Percentiles rank a stretch among this genome's conserved stretches.
Conservation (phyloP, 2,797 vertebrate genomes). For the Lutjanus argentimaculatus region DNA sequence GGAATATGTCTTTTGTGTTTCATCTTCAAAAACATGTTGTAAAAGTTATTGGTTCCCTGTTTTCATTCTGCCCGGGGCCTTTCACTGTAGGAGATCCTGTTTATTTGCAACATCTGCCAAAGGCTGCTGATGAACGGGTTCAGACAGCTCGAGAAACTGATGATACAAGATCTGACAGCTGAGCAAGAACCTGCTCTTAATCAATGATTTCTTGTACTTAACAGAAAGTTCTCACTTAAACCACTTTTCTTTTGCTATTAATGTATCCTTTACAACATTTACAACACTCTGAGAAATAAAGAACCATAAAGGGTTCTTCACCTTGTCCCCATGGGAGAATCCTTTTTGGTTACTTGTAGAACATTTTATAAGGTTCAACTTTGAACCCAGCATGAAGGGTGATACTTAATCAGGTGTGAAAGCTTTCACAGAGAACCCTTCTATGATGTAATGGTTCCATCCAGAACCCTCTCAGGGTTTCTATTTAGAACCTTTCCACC, state of each 20-base stretch:
- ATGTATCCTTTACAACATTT: not conserved
- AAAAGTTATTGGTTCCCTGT: not conserved
- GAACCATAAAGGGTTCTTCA: no score
- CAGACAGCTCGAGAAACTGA: constrained; percentile 13
- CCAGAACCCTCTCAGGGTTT: no score
- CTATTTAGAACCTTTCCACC: no score
- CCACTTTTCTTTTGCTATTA: not conserved
- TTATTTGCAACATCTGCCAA: constrained; percentile 13
- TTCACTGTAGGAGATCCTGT: not conserved
- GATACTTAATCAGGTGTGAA: no score
- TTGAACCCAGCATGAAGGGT: no score
- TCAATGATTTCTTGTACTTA: not conserved
- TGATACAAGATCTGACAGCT: not conserved
- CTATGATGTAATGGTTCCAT: no score
- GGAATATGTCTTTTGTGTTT: not conserved
- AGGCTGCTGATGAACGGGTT: constrained; percentile 13
- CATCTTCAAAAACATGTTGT: not conserved
- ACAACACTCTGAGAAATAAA: no score
- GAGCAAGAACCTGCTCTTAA: not conserved
- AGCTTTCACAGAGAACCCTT: no score
- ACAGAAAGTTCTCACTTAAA: not conserved
- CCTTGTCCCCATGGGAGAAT: no score
- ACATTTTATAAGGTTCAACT: no score
- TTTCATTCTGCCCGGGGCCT: not conserved
- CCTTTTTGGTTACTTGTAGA: no score